Evolutionary conservation across 1,140 invertebrate genomes (phyloP), one percentile per base, ranked within the genome.

Genomic region (Leguminivora glycinivorella): DNA sequence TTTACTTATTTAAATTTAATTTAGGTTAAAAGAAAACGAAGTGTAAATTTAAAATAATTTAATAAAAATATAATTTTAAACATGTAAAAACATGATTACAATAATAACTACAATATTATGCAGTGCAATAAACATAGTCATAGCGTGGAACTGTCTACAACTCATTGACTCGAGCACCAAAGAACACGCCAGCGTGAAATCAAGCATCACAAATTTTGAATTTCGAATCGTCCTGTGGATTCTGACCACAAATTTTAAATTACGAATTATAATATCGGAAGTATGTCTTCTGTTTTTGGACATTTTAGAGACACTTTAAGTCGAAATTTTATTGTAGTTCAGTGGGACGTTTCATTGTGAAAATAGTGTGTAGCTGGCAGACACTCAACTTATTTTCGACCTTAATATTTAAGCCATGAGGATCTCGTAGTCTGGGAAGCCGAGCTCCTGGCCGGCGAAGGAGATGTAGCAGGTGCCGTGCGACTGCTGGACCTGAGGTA

Each of bases 381-480:
- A 52, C 19, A 22, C 9, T 47, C 43, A 47, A 47, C 43, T 9
- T 52, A 52, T 52, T 52, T 52, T 52, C 17, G 47, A 52, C 19
- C 19, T 52, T 38, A 68, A 58, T 1, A 22, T 43, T 85, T 88
- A 91, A 68, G 88, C 52, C 70, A 95, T 92, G 56, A 96, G 92
- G 73, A 97, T 91, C 92, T 97, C 96, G 79, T 95, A 97, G 29
- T 96, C 95, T 25, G 93, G 89, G 86, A 94, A 95, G n/a, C 94
- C 92, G 24, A 97, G 81, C 83, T 96, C 96, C 67, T 94, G 91
- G 1, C 95, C 94, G 29, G 91, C 94, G 77, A 93, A 96, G 12
- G 95, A 93, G 79, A 96, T 95, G 90, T 96, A 96, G 69, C 95
- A 93, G 43, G 92, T 92, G 10, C 93, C 93, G 75, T 96, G 95